These are phyloP conservation scores for Colinus virginianus DNA, from an alignment of 2,113 vertebrate species.

Conservation along the genomic window DNA sequence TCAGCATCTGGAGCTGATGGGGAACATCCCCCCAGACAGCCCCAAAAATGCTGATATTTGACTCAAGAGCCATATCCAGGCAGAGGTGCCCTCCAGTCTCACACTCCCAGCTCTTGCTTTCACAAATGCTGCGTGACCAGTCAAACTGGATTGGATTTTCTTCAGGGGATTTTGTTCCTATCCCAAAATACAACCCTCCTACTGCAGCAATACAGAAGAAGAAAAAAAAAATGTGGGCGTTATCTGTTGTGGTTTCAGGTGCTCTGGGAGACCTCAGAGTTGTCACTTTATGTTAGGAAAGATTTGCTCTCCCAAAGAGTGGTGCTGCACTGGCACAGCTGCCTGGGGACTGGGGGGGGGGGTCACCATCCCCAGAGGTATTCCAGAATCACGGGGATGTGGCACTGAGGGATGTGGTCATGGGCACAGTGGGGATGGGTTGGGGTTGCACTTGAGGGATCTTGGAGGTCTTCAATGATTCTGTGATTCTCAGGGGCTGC, in stretches of 20 bases:
- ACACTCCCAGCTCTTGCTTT: neutral
- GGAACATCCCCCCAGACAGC: neutral
- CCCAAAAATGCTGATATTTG: neutral
- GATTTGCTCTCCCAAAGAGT: no score
- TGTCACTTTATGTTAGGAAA: neutral
- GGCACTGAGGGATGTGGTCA: no score
- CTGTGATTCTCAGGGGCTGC: neutral
- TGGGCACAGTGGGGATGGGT: no score
- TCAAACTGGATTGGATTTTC: neutral
- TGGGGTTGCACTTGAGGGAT: no score
- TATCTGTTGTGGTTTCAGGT: neutral
- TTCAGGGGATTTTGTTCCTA: neutral
- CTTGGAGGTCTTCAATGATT: no score
- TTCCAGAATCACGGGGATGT: no score
- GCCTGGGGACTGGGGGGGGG: no score
- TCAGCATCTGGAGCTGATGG: constrained; percentile 10
- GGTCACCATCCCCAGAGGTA: no score
- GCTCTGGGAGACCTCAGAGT: neutral
- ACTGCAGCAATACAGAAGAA: neutral
- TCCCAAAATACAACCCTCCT: neutral
- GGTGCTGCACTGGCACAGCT: no score
- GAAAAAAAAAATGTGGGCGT: constrained; percentile 21
- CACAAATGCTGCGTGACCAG: constrained; percentile 14
- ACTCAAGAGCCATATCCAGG: neutral
- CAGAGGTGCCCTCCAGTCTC: neutral